A percentile compares a stretch with the other conserved stretches of the same genome.
phyloP scores from a whole-genome alignment of 2,113 vertebrate species.

The Macrotis lagotis region DNA sequence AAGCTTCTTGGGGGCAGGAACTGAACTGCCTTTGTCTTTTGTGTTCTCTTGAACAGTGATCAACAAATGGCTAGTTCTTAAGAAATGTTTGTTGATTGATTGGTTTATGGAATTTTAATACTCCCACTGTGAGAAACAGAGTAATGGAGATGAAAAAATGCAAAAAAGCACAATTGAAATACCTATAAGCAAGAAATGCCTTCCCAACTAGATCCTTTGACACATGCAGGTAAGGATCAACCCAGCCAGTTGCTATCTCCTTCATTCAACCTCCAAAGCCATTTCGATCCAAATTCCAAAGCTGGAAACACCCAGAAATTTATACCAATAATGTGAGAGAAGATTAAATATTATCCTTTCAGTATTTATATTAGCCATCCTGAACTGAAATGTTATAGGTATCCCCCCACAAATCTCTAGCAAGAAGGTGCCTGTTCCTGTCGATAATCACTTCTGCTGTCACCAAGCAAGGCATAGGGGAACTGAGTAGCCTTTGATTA shows the following conservation, averaged over 20 bases:
- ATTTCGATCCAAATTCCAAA: background rate
- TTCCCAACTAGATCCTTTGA: slow-evolving; percentile 1
- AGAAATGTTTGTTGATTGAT: too few relatives aligned
- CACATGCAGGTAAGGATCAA: background rate
- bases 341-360: background rate
- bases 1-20: background rate
- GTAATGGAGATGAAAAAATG: background rate
- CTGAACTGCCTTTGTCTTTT: too few relatives aligned
- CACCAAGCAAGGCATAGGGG: background rate
- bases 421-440: background rate
- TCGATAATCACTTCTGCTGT: background rate
- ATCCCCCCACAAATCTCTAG: background rate
- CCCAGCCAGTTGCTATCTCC: background rate
- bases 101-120: background rate
- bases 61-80: too few relatives aligned
- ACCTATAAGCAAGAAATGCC: background rate
- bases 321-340: background rate
- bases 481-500: slow-evolving; percentile 28
- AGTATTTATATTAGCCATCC: background rate
- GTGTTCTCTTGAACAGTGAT: too few relatives aligned
- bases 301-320: background rate
- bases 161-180: background rate
- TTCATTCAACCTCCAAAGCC: slow-evolving; percentile 11
- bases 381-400: background rate
- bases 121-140: background rate